Percentiles rank a stretch among this genome's conserved stretches.
phyloP scores from a whole-genome alignment of 1,140 invertebrate species.

The Conus ventricosus region DNA sequence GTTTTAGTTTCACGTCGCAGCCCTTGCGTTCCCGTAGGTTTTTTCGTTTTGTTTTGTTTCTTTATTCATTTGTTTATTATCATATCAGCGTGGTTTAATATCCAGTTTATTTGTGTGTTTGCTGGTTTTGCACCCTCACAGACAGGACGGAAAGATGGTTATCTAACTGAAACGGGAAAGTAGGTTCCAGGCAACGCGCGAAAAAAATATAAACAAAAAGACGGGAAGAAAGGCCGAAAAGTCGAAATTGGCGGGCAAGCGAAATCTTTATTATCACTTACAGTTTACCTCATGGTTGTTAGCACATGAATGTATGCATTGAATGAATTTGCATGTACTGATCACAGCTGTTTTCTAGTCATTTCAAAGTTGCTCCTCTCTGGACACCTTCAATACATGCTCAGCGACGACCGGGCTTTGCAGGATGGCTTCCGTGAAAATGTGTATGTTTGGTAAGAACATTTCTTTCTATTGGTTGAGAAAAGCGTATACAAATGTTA shows the following conservation, averaged over 20 bases:
- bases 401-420: not conserved
- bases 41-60: not conserved
- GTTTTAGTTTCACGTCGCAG: not conserved
- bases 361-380: not conserved
- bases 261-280: not conserved
- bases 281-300: not conserved
- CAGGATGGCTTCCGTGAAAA: not conserved
- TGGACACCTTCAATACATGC: not conserved
- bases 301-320: not conserved
- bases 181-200: not conserved
- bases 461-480: too few species aligned
- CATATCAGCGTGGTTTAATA: not conserved
- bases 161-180: not conserved
- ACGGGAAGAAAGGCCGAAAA: not conserved
- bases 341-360: not conserved
- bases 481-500: too few species aligned
- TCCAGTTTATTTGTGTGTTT: not conserved
- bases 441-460: not conserved
- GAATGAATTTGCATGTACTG: not conserved
- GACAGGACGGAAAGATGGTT: not conserved
- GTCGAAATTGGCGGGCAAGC: not conserved
- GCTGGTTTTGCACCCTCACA: not conserved
- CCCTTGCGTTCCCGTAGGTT: not conserved
- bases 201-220: not conserved
- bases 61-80: not conserved